Conservation (phyloP, 2,888 invertebrate genomes). For the Microctonus aethiopoides region DNA sequence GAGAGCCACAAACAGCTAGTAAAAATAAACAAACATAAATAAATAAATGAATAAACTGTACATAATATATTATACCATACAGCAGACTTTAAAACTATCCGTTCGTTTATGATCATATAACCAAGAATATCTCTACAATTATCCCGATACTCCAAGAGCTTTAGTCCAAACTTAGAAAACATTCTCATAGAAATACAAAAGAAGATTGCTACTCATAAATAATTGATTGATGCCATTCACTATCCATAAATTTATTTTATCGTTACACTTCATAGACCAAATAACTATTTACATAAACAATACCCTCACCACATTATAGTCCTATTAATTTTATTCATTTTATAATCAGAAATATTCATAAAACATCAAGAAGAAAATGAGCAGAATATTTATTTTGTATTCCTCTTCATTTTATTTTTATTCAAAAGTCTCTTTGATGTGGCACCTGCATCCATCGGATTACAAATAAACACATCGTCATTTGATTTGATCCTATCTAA, state of each 20-base stretch:
- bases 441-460: background rate
- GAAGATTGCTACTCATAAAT: background rate
- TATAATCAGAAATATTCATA: too few species aligned
- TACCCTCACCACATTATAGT: slow-evolving; percentile 24
- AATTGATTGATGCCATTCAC: slow-evolving; percentile 38
- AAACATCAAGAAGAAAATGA: background rate
- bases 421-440: background rate
- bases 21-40: too few species aligned
- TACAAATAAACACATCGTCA: background rate
- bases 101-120: slow-evolving; percentile 57
- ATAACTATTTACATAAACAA: slow-evolving; percentile 50
- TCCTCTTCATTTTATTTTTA: background rate
- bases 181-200: background rate
- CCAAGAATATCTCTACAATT: slow-evolving; percentile 15
- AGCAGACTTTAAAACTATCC: slow-evolving; percentile 55
- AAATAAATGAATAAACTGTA: slow-evolving; percentile 6
- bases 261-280: slow-evolving; percentile 51
- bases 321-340: too few species aligned
- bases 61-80: slow-evolving; percentile 14
- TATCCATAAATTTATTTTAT: slow-evolving; percentile 52
- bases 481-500: background rate
- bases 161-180: background rate
- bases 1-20: too few species aligned
- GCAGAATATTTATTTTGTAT: background rate
- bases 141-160: background rate